Evolutionary conservation across 2,888 invertebrate species (phyloP), one percentile per base, ranked within the genome.

Genomic region (Sinodicranocentrus sp.): DNA sequence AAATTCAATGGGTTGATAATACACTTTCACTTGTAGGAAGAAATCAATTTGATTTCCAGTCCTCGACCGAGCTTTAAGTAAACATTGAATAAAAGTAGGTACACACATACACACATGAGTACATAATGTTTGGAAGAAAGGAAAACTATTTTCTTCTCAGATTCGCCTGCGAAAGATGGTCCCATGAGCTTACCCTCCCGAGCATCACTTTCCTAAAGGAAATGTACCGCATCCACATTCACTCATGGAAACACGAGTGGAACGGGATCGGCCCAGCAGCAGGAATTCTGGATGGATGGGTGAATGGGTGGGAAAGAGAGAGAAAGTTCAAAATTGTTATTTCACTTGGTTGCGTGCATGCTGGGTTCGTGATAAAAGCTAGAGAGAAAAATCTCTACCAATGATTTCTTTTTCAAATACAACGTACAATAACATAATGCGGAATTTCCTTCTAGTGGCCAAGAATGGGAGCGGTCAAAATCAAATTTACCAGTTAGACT

Each of bases 1-100:
- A 79, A 71, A 72, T 79, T 79, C 79, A 79, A 71, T 79, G 71
- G 72, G 52, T 72, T 65, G 65, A 71, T 71, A 79, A 72, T 71
- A 72, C 65, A 72, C 79, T 79, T 79, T 79, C 72, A 79, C 79
- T 79, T 79, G 72, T 71, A 44, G 21, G 44, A 63, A 72, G 72
- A 72, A 79, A 79, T 79, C 79, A 79, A 79, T 79, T 79, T 79
- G 79, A 79, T 71, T 79, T 79, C 71, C 71, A 79, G 79, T 79
- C 71, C 63, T 63, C 71, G 54, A 79, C 79, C 65, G 71, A 79
- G 79, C 79, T 79, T 79, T 79, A 71, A 71, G 79, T 71, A 79
- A 79, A 79, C 79, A 79, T 48, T 71, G 71, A 63, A 63, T 63
- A 71, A 71, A n/a, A n/a, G n/a, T n/a, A n/a, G n/a, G 79, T 79